Conservation (phyloP, 1,140 invertebrate genomes). For the Magallana gigas region DNA sequence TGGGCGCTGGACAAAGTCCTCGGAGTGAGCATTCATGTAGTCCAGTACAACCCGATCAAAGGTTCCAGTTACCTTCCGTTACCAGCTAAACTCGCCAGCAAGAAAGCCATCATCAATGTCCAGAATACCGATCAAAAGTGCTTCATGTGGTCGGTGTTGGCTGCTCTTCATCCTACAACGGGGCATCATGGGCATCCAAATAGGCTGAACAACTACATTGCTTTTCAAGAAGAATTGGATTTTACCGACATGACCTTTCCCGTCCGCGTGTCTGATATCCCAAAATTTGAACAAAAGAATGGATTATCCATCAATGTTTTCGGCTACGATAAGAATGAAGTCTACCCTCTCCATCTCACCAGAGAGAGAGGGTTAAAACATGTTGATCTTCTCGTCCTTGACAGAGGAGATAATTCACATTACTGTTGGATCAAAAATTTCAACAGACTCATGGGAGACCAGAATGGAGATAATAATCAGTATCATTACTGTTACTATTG, state of each 20-base stretch:
- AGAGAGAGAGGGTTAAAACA: not conserved
- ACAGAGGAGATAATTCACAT: slow-evolving; percentile 6
- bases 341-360: slow-evolving; percentile 36
- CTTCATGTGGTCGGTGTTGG: slow-evolving; percentile 24
- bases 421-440: slow-evolving; percentile 38
- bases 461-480: not conserved
- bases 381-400: slow-evolving; percentile 30
- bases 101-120: slow-evolving; percentile 27
- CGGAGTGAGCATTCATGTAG: slow-evolving; percentile 47
- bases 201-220: not conserved
- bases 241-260: slow-evolving; percentile 6
- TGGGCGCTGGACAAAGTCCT: slow-evolving; percentile 53
- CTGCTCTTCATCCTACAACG: slow-evolving; percentile 3
- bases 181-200: not conserved
- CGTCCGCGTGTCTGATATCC: not conserved
- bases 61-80: slow-evolving; percentile 42
- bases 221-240: not conserved
- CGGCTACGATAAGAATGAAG: slow-evolving; percentile 27
- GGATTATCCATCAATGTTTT: slow-evolving; percentile 22
- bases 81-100: not conserved
- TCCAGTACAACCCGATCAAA: slow-evolving; percentile 36
- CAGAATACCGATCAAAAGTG: not conserved
- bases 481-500: slow-evolving; percentile 25
- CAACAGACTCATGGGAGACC: not conserved
- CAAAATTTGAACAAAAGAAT: slow-evolving; percentile 41